Conservation (phyloP, 1,140 invertebrate species). For the Alviniconcha marisindica region DNA sequence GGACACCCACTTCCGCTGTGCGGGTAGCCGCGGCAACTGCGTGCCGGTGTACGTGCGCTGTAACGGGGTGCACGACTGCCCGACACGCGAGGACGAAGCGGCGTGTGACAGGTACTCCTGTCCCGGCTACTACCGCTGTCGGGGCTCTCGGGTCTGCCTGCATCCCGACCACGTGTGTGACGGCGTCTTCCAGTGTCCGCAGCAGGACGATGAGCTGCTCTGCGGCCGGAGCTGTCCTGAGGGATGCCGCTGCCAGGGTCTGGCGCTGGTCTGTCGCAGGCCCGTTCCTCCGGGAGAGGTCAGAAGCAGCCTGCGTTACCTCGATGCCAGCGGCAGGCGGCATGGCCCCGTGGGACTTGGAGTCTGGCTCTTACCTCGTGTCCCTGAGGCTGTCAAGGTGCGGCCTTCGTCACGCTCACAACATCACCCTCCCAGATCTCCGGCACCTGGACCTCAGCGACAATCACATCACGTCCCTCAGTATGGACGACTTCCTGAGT, state of each 20-base stretch:
- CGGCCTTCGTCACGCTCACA: not conserved
- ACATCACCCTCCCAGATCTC: not conserved
- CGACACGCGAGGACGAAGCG: not conserved
- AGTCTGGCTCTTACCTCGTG: not conserved
- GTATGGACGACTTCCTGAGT: not conserved
- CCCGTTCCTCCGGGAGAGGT: not conserved
- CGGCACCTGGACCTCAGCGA: constrained; percentile 26
- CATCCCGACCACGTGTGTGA: constrained; percentile 25
- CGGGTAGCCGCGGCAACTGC: not conserved
- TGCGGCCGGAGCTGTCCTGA: constrained; percentile 45
- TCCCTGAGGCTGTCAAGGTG: not conserved
- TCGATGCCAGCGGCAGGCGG: not conserved
- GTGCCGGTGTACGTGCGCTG: constrained; percentile 6
- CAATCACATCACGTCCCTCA: constrained; percentile 20
- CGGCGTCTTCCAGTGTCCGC: constrained; percentile 39
- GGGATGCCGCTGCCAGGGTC: constrained; percentile 44
- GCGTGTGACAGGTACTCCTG: constrained; percentile 20
- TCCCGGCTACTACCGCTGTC: constrained; percentile 35
- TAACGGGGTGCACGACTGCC: constrained; percentile 29
- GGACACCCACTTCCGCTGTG: constrained; percentile 18
- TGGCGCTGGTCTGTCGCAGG: not conserved
- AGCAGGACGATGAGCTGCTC: constrained; percentile 41
- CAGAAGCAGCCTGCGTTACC: constrained; percentile 13
- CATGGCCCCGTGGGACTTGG: not conserved
- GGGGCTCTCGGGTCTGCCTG: constrained; percentile 29